These are phyloP conservation scores for Silvanus unidentatus DNA, from an alignment of 2,888 invertebrate genomes.

Conservation along the genomic window DNA sequence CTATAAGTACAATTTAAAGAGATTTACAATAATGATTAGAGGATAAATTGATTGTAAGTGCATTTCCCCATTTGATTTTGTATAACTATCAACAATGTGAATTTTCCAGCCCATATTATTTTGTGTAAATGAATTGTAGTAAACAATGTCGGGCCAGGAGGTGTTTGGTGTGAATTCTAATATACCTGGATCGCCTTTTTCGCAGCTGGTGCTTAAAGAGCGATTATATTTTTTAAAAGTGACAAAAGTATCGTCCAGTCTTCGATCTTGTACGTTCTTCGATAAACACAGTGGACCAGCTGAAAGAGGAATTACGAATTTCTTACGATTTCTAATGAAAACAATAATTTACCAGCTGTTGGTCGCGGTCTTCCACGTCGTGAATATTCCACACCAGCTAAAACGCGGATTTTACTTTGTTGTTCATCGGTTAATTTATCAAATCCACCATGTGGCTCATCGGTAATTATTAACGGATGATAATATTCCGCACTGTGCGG, in stretches of 20 bases:
- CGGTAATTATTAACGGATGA: conserved; percentile 85
- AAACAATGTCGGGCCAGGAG: conserved; percentile 86
- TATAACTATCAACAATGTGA: conserved; percentile 77
- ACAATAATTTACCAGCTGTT: conserved; percentile 54
- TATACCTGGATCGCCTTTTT: conserved; percentile 63
- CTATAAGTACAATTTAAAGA: too few species aligned
- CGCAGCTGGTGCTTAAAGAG: conserved; percentile 65
- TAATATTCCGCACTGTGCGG: conserved; percentile 79
- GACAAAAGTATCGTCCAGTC: conserved; percentile 71
- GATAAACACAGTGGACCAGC: conserved; percentile 78
- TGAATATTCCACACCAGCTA: conserved; percentile 78
- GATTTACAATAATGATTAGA: too few species aligned
- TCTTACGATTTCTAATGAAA: conserved; percentile 1
- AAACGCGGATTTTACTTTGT: conserved; percentile 63
- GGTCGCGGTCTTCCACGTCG: conserved; percentile 74
- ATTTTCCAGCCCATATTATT: conserved; percentile 95
- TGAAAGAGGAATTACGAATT: conserved; percentile 31
- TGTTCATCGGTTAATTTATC: conserved; percentile 66
- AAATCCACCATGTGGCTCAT: conserved; percentile 78
- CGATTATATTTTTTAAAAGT: conserved; percentile 82
- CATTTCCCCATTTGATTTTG: too few species aligned
- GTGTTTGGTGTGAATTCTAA: conserved; percentile 80
- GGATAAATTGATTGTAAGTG: too few species aligned
- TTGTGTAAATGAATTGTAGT: conserved; percentile 90
- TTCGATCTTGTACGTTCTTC: conserved; percentile 59